A percentile compares a stretch with the other conserved stretches of the same genome.
These are phyloP conservation scores for Zygogramma bicolorata DNA, from an alignment of 2,888 invertebrate species.

Conservation along the genomic window DNA sequence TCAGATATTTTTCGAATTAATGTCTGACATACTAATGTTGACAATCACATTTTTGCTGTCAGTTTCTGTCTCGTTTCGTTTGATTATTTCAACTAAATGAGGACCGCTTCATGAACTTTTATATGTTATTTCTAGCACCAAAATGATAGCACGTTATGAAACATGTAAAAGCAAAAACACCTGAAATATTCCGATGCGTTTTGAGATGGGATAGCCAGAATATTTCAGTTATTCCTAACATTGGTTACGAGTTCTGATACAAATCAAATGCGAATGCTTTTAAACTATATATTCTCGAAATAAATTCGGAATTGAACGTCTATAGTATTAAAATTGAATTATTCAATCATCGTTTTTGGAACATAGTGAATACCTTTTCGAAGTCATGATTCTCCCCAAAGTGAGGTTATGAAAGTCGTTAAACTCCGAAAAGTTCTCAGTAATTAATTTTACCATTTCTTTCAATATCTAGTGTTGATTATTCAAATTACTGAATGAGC, in stretches of 20 bases:
- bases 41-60: too few relatives aligned
- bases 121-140: constrained; percentile 22
- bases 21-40: too few relatives aligned
- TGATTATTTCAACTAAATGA: background rate
- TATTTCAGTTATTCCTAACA: background rate
- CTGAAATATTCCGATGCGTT: background rate
- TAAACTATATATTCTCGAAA: background rate
- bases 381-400: too few relatives aligned
- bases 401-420: background rate
- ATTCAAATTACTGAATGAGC: constrained; percentile 2
- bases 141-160: background rate
- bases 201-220: too few relatives aligned
- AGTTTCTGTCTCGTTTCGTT: too few relatives aligned
- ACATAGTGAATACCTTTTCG: background rate
- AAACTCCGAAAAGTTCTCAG: background rate
- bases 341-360: background rate
- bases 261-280: background rate
- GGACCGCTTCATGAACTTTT: constrained; percentile 9
- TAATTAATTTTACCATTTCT: background rate
- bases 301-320: background rate
- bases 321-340: background rate
- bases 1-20: too few relatives aligned
- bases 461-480: background rate
- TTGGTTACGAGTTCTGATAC: background rate
- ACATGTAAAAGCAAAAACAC: background rate